Evolutionary conservation across 2,113 vertebrate species (phyloP).

Genomic region (Psilopogon haemacephalus): DNA sequence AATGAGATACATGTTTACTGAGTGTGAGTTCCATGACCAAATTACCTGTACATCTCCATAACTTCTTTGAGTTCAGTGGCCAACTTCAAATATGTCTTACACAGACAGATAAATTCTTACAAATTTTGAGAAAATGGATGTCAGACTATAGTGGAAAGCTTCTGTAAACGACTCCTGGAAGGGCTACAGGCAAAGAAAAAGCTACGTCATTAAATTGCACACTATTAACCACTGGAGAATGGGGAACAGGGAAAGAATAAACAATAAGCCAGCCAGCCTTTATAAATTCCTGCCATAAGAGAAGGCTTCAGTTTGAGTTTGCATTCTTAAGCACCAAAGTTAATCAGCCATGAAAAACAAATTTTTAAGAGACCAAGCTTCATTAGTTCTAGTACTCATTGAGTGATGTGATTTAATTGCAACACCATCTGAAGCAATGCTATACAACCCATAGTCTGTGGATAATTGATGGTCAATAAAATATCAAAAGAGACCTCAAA

Average conservation of each 20-base stretch:
- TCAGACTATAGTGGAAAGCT: neutral
- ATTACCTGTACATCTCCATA: neutral
- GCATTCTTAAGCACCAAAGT: slow-evolving; percentile 35
- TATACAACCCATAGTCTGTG: neutral
- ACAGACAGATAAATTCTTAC: neutral
- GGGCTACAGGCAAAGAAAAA: neutral
- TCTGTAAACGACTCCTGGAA: neutral
- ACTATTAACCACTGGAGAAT: slow-evolving; percentile 1
- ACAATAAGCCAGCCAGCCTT: neutral
- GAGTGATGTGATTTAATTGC: slow-evolving; percentile 44
- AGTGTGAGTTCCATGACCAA: neutral
- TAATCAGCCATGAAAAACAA: slow-evolving; percentile 45
- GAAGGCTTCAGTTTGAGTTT: slow-evolving; percentile 25
- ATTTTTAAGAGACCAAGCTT: slow-evolving; percentile 49
- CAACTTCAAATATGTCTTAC: neutral
- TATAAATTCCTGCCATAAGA: neutral
- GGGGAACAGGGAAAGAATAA: neutral
- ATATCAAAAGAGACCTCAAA: slow-evolving; percentile 6
- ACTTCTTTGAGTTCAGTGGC: neutral
- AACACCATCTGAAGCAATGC: slow-evolving; percentile 28
- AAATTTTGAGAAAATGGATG: neutral
- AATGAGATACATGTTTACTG: neutral
- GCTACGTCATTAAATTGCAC: neutral
- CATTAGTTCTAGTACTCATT: slow-evolving; percentile 34
- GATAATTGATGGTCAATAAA: slow-evolving; percentile 31